Percentiles rank a stretch among this genome's conserved stretches.
phyloP scores from a whole-genome alignment of 1,140 invertebrate species.

The Drosophila erecta region DNA sequence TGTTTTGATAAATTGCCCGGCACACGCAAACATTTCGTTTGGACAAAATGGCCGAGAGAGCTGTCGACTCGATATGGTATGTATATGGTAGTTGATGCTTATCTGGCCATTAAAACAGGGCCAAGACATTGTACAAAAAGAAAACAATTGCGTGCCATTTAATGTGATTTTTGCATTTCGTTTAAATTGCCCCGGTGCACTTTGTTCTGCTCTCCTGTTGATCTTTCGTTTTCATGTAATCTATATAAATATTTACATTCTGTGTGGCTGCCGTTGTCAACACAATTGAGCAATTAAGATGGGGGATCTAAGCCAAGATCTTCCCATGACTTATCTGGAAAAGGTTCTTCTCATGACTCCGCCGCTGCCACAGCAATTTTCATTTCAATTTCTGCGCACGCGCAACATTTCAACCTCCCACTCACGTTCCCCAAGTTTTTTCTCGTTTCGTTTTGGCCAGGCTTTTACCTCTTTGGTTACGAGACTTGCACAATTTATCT shows the following conservation, averaged over 20 bases:
- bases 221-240: conserved; percentile 2
- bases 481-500: conserved; percentile 55
- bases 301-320: conserved; percentile 24
- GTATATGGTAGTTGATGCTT: conserved; percentile 47
- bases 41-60: conserved; percentile 72
- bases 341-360: conserved; percentile 20
- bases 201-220: conserved; percentile 26
- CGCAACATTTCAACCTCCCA: conserved; percentile 44
- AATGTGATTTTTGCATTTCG: conserved; percentile 59
- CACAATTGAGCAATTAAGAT: conserved; percentile 67
- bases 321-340: conserved; percentile 60
- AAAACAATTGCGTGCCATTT: conserved; percentile 64
- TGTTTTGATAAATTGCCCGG: conserved; percentile 75
- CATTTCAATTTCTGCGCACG: conserved; percentile 54
- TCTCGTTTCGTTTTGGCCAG: conserved; percentile 1
- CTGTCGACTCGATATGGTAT: conserved; percentile 21
- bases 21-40: conserved; percentile 69
- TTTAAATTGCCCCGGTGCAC: conserved; percentile 23
- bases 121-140: conserved; percentile 47
- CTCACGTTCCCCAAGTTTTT: conserved; percentile 28
- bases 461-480: conserved; percentile 21
- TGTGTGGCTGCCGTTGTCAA: conserved; percentile 47
- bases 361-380: conserved; percentile 45
- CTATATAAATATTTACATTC: conserved; percentile 49
- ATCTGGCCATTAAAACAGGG: conserved; percentile 67